phyloP scores from a whole-genome alignment of 2,888 invertebrate species.

The Drosophila anomalipes region DNA sequence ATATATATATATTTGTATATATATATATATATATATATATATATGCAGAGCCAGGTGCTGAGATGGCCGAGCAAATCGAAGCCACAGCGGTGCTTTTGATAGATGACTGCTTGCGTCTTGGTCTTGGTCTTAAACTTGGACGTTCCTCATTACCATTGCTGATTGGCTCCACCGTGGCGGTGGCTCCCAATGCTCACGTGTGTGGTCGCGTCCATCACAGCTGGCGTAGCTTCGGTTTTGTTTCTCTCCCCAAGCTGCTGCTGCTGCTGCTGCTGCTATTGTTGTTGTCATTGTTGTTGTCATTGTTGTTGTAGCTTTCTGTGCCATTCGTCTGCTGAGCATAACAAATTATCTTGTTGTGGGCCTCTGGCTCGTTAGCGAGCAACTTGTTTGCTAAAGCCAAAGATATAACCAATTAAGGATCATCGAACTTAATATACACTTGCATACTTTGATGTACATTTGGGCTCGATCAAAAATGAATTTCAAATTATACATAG shows the following conservation, averaged over 20 bases:
- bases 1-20: background rate
- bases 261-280: conserved; percentile 4
- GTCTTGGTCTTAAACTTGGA: conserved; percentile 42
- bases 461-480: background rate
- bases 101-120: conserved; percentile 59
- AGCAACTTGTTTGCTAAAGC: conserved; percentile 66
- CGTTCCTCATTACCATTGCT: conserved; percentile 73
- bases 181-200: conserved; percentile 58
- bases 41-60: conserved; percentile 37
- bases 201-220: conserved; percentile 74
- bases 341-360: conserved; percentile 75
- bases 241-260: conserved; percentile 19
- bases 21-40: background rate
- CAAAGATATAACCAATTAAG: conserved; percentile 43
- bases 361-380: conserved; percentile 70
- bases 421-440: conserved; percentile 46
- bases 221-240: conserved; percentile 45
- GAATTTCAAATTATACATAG: background rate
- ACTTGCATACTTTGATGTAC: conserved; percentile 14
- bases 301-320: conserved; percentile 31
- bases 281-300: conserved; percentile 22
- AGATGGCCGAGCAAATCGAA: conserved; percentile 60
- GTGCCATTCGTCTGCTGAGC: conserved; percentile 59
- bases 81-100: conserved; percentile 70
- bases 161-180: conserved; percentile 60